phyloP scores from a whole-genome alignment of 1,140 invertebrate genomes.

The Drosophila novamexicana region DNA sequence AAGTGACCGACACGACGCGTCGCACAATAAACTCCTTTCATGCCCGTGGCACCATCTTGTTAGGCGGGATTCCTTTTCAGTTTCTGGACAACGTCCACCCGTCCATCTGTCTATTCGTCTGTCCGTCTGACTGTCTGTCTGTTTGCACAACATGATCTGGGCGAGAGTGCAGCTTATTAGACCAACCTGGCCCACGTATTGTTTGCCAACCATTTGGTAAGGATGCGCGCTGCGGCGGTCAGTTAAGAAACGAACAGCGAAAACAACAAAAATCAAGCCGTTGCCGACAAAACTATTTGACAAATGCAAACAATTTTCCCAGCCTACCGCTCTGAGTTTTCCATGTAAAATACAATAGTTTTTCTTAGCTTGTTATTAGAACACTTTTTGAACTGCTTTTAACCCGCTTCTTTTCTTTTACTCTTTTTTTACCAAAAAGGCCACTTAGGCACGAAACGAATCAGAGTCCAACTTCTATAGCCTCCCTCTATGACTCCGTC shows the following conservation, averaged over 20 bases:
- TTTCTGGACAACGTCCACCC: conserved; percentile 14
- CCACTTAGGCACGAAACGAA: conserved; percentile 78
- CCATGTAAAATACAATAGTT: conserved; percentile 58
- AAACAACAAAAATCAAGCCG: conserved; percentile 43
- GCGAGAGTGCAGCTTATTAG: conserved; percentile 76
- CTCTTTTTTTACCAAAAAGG: conserved; percentile 48
- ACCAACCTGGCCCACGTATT: conserved; percentile 58
- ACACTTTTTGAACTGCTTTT: conserved; percentile 67
- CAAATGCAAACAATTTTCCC: conserved; percentile 78
- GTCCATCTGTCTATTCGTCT: conserved; percentile 5
- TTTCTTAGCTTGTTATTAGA: conserved; percentile 74
- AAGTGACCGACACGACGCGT: conserved; percentile 73
- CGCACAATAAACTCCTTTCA: conserved; percentile 81
- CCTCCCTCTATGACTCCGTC: neutral
- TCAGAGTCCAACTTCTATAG: conserved; percentile 28
- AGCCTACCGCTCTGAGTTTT: conserved; percentile 36
- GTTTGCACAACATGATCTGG: conserved; percentile 76
- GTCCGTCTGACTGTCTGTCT: conserved; percentile 43
- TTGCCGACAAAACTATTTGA: conserved; percentile 70
- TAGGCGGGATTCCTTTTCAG: conserved; percentile 62
- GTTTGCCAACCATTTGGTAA: conserved; percentile 76
- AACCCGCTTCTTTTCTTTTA: conserved; percentile 21
- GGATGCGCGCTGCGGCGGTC: conserved; percentile 52
- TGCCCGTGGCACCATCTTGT: conserved; percentile 64
- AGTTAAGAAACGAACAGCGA: conserved; percentile 23